Percentiles rank a stretch among this genome's conserved stretches.
These are phyloP conservation scores for Ctenosaura bakeri DNA, from an alignment of 2,797 vertebrate genomes.

Conservation along the genomic window DNA sequence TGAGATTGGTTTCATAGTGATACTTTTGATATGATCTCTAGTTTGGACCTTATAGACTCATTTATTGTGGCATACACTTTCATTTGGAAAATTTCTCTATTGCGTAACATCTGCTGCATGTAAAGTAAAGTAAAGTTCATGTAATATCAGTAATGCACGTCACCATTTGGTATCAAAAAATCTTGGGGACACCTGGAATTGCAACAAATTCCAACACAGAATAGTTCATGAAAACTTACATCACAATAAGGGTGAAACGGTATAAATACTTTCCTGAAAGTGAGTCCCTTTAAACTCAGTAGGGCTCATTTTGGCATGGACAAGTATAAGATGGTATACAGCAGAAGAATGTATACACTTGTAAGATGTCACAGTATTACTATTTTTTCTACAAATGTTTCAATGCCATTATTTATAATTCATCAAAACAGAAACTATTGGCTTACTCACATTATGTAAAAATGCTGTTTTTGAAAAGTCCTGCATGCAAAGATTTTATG, in stretches of 20 bases:
- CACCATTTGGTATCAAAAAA: no score
- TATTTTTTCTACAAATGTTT: neutral
- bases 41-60: neutral
- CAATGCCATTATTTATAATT: neutral
- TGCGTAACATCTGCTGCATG: no score
- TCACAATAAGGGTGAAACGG: no score
- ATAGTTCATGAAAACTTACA: no score
- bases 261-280: no score
- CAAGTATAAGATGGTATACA: neutral
- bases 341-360: neutral
- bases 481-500: neutral
- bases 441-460: neutral
- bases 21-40: neutral
- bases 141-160: no score
- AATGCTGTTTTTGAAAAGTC: conserved; percentile 9
- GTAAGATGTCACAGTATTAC: neutral
- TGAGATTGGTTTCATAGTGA: neutral
- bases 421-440: neutral
- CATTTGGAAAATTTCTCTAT: no score
- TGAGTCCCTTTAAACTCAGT: no score
- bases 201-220: no score
- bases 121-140: no score
- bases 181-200: neutral
- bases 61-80: neutral
- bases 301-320: neutral